phyloP scores from a whole-genome alignment of 2,113 vertebrate genomes.

The Notiomystis cincta region DNA sequence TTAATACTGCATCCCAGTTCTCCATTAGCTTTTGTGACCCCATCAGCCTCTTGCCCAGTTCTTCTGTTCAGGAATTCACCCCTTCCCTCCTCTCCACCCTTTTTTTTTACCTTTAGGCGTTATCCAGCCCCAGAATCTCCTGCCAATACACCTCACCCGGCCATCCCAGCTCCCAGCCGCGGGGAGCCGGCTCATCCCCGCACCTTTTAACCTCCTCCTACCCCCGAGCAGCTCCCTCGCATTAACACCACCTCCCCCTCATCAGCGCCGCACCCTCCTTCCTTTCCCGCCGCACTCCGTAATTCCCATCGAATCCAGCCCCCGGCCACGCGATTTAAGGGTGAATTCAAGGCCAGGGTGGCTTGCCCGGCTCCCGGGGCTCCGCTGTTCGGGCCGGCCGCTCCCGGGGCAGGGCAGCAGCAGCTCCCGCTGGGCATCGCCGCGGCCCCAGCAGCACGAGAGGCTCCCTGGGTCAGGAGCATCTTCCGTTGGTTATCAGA shows the following conservation, averaged over 20 bases:
- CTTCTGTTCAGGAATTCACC: background rate
- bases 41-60: rapidly evolving
- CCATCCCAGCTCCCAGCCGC: rapidly evolving
- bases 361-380: background rate
- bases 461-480: background rate
- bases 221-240: rapidly evolving
- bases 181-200: background rate
- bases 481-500: rapidly evolving
- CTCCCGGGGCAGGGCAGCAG: background rate
- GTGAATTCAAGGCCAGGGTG: rapidly evolving
- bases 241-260: background rate
- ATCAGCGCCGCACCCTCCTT: background rate
- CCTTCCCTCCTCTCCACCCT: background rate
- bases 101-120: background rate
- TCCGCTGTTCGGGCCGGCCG: background rate
- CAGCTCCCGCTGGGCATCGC: rapidly evolving
- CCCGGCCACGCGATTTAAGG: rapidly evolving
- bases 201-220: background rate
- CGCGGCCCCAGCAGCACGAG: rapidly evolving
- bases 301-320: background rate
- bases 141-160: background rate
- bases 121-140: background rate
- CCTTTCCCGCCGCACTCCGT: rapidly evolving
- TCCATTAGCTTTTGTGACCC: rapidly evolving
- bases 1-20: rapidly evolving